phyloP scores from a whole-genome alignment of 2,797 vertebrate species.

The Myotis pilosus region DNA sequence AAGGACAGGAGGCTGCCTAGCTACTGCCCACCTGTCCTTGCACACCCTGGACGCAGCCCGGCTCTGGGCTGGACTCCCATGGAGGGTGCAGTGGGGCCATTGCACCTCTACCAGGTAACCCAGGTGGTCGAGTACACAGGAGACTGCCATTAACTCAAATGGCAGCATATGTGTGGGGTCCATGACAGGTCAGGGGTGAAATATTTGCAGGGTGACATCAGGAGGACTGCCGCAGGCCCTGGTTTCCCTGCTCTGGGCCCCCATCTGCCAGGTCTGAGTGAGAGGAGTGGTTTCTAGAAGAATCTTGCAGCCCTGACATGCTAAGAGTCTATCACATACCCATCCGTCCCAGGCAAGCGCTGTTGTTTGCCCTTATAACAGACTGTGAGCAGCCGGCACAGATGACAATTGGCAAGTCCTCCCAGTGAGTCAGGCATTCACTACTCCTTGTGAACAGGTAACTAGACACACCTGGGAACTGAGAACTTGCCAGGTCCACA shows the following conservation, averaged over 20 bases:
- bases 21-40: fast-evolving
- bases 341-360: not conserved
- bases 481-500: fast-evolving
- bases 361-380: not conserved
- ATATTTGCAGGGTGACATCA: not conserved
- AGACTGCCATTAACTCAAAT: not conserved
- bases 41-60: fast-evolving
- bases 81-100: not conserved
- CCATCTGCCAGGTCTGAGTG: not conserved
- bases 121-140: not conserved
- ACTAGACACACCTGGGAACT: not conserved
- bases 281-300: not conserved
- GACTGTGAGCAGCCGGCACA: not conserved
- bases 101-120: not conserved
- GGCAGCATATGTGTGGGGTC: not conserved
- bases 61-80: fast-evolving
- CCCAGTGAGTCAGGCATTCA: too few species aligned
- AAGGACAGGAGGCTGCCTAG: not conserved
- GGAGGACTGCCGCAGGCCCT: not conserved
- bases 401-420: not conserved
- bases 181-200: not conserved
- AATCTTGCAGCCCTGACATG: not conserved
- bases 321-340: not conserved
- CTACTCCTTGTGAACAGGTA: not conserved
- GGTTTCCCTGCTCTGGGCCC: not conserved